Evolutionary conservation across 2,113 vertebrate genomes (phyloP).

Genomic region (Fregata magnificens): DNA sequence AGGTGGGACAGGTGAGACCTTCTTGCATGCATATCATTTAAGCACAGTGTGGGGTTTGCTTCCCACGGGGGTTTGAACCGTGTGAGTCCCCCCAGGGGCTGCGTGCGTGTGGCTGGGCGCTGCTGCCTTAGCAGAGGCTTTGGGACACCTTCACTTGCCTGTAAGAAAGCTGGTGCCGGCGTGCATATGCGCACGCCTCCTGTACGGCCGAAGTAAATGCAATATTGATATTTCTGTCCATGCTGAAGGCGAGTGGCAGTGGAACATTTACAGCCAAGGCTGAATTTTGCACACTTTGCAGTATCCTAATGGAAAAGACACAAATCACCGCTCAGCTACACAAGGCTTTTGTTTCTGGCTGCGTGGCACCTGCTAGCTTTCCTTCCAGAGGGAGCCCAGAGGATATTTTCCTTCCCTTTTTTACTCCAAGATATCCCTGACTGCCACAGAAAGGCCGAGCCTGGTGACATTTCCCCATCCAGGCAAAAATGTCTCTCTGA

Average conservation of each 20-base stretch:
- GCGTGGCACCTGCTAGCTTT: not conserved
- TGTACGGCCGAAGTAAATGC: not conserved
- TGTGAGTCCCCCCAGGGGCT: rapidly evolving
- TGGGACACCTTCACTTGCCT: not conserved
- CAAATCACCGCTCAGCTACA: conserved; percentile 3
- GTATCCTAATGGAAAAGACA: not conserved
- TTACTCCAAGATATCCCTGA: not conserved
- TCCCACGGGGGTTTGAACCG: rapidly evolving
- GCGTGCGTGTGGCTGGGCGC: rapidly evolving
- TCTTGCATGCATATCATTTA: rapidly evolving
- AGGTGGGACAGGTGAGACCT: conserved; percentile 56
- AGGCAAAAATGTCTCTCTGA: not conserved
- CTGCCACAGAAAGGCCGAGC: not conserved
- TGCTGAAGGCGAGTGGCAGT: not conserved
- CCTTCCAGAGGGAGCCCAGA: not conserved
- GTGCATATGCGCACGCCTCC: not conserved
- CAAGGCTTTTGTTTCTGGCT: not conserved
- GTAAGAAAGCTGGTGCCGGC: not conserved
- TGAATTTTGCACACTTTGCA: not conserved
- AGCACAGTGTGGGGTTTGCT: not conserved
- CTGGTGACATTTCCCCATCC: not conserved
- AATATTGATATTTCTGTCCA: conserved; percentile 1
- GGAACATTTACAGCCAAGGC: not conserved
- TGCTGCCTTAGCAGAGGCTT: not conserved
- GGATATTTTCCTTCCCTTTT: not conserved